Percentiles rank a stretch among this genome's conserved stretches.
Conservation (phyloP, 1,140 invertebrate species). For the Tetragnatha versicolor region DNA sequence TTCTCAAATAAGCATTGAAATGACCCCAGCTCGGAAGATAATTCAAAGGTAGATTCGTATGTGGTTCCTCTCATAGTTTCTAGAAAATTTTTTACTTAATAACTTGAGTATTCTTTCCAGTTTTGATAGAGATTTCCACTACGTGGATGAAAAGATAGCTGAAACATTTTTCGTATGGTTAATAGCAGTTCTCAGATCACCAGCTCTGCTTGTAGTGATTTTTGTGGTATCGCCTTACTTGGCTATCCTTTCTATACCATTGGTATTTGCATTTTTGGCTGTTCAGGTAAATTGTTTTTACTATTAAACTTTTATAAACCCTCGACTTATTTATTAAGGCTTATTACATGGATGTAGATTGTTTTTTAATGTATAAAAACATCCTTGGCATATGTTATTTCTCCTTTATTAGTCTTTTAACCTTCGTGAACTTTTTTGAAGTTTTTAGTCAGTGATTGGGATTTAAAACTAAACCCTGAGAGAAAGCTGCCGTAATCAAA, state of each 20-base stretch:
- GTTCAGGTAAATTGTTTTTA: conserved; percentile 28
- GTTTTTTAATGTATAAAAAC: no score
- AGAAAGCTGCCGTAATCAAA: no score
- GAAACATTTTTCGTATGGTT: conserved; percentile 34
- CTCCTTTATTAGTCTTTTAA: no score
- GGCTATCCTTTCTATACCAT: neutral
- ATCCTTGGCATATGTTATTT: no score
- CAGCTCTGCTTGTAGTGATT: conserved; percentile 9
- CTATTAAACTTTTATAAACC: neutral
- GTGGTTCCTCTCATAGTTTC: no score
- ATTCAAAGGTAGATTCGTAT: conserved; percentile 68
- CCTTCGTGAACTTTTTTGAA: no score
- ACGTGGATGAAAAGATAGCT: conserved; percentile 18
- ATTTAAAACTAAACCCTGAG: no score
- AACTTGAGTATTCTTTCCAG: neutral
- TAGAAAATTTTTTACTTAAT: neutral
- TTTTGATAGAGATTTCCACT: conserved; percentile 32
- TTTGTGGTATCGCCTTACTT: conserved; percentile 11
- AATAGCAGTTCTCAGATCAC: neutral
- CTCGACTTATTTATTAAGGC: neutral
- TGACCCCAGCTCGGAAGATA: conserved; percentile 66
- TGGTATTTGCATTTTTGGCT: conserved; percentile 14
- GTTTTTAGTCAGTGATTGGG: no score
- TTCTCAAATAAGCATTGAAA: conserved; percentile 73
- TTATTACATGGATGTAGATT: no score